Base-by-base conservation (phyloP, 2,113 vertebrate species). In the Apeltes quadracus region DNA sequence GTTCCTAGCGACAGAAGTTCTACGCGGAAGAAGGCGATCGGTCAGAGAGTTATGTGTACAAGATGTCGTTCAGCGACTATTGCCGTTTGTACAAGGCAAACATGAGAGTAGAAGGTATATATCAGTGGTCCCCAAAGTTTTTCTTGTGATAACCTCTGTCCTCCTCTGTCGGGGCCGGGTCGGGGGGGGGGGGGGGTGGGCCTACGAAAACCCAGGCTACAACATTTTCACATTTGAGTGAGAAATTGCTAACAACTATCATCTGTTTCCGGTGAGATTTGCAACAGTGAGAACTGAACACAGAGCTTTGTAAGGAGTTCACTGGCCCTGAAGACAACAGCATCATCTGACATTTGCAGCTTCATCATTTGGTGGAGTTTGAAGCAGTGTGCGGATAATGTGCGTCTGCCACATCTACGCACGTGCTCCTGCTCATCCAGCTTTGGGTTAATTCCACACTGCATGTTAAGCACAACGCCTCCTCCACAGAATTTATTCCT, bases 281-380 rank as follows among this genome's bases (percentile, higher is more conserved):
- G 27, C 54, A 9, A 1, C 8, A 25, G 53, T 18, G 38, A n/a
- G 41, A 32, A 20, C 16, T 23, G 15, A 1, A n/a, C 48, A 29
- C 4, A 56, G 16, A 73, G 58, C 65, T 44, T 53, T 27, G 61
- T 50, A 32, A 0, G 29, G 58, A 79, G 48, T 23, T 83, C 69
- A 79, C 15, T 70, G 50, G 59, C 56, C 57, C 51, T 54, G 46
- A 72, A 67, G 56, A 74, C 65, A 76, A 77, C 44, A 50, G 56
- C 70, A 83, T 83, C 78, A 87, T 74, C 83, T 84, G 84, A 91
- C 82, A 78, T 74, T 68, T 74, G 46, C 58, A 62, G 69, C 23
- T 10, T 5, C 55, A 75, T 85, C 44, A 78, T 59, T 76, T 74
- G 72, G 39, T 29, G 54, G 54, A 72, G 72, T 81, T 64, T 69